A percentile compares a stretch with the other conserved stretches of the same genome.
Evolutionary conservation across 2,888 invertebrate species (phyloP).

Genomic region (Euphydryas editha): DNA sequence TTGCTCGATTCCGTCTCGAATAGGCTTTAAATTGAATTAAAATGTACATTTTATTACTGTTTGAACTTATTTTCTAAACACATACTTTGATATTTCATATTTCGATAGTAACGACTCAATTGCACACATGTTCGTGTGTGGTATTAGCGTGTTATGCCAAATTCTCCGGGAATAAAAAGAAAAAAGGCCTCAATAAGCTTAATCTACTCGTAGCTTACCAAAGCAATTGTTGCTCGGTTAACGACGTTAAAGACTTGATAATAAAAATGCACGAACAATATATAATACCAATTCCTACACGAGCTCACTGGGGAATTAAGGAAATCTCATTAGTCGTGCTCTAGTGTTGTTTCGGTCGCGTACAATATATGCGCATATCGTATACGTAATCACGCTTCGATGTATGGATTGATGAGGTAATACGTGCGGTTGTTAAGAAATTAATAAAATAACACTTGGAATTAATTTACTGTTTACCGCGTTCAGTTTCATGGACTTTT

Average conservation of each 20-base stretch:
- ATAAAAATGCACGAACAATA: constrained; percentile 27
- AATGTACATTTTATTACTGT: no score
- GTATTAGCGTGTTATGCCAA: not conserved
- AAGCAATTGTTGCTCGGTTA: constrained; percentile 3
- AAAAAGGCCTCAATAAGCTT: not conserved
- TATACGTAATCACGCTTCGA: constrained; percentile 22
- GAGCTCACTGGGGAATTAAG: constrained; percentile 42
- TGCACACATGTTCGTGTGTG: no score
- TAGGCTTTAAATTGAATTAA: no score
- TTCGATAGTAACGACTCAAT: no score
- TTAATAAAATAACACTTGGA: not conserved
- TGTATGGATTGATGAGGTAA: constrained; percentile 1
- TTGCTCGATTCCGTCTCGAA: no score
- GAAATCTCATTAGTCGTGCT: constrained; percentile 52
- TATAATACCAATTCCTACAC: constrained; percentile 39
- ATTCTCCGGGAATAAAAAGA: not conserved
- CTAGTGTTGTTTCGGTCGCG: constrained; percentile 44
- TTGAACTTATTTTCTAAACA: no score
- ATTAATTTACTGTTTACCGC: not conserved
- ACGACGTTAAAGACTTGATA: constrained; percentile 21
- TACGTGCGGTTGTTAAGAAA: not conserved
- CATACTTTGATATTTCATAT: no score
- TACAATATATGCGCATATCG: constrained; percentile 42
- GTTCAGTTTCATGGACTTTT: not conserved
- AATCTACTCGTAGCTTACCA: not conserved